Percentiles rank a stretch among this genome's conserved stretches.
Conservation (phyloP, 2,888 invertebrate species). For the Drosophila colorata region DNA sequence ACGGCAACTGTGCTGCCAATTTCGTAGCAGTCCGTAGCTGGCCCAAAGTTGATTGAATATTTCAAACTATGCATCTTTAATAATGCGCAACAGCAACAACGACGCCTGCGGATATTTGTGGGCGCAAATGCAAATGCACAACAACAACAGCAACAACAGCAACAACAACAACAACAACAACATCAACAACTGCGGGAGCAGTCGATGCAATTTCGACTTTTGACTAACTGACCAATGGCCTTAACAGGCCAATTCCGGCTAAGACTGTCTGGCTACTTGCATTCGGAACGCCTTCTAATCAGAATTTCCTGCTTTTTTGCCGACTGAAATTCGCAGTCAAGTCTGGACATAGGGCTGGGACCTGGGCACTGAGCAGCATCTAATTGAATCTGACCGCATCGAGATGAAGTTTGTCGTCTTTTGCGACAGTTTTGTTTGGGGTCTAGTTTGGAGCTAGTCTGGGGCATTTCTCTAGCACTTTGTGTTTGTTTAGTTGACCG, state of each 20-base stretch:
- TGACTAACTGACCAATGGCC: constrained; percentile 54
- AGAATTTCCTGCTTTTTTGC: constrained; percentile 10
- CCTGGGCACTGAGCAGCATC: constrained; percentile 39
- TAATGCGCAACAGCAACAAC: constrained; percentile 67
- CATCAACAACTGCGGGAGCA: constrained; percentile 9
- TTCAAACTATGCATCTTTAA: constrained; percentile 79
- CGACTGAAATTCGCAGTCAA: constrained; percentile 12
- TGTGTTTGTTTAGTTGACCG: constrained; percentile 80
- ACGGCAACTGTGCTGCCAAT: constrained; percentile 42
- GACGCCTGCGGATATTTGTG: constrained; percentile 70
- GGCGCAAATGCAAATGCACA: constrained; percentile 57
- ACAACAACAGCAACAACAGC: constrained; percentile 16
- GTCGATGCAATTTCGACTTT: constrained; percentile 52
- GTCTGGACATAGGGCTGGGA: neutral
- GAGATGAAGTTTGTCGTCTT: constrained; percentile 66
- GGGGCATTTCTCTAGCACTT: constrained; percentile 45
- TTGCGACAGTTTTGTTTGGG: constrained; percentile 74
- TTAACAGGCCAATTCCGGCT: constrained; percentile 12
- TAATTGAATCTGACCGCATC: constrained; percentile 79
- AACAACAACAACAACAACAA: constrained; percentile 14
- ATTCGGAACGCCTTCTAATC: constrained; percentile 34
- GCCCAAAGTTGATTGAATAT: constrained; percentile 76
- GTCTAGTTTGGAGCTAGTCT: constrained; percentile 22
- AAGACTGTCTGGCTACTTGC: constrained; percentile 6
- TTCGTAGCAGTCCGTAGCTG: constrained; percentile 36